Conservation (phyloP, 2,797 vertebrate species). For the Lepilemur septentrionalis region DNA sequence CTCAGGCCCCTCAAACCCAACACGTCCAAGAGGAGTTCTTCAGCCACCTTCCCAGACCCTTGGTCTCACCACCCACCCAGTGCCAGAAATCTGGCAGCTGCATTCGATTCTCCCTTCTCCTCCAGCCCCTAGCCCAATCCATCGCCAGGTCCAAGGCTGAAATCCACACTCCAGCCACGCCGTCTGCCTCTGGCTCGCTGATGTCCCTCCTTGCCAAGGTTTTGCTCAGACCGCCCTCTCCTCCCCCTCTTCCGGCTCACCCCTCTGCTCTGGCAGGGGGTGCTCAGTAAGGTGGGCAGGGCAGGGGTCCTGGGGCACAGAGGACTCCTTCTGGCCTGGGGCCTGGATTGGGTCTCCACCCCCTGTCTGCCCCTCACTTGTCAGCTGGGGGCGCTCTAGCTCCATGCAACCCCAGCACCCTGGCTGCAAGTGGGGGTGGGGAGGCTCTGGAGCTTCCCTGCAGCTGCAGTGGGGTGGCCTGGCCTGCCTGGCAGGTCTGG, state of each 20-base stretch:
- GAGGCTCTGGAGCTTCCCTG: background rate
- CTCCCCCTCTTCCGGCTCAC: background rate
- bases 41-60: background rate
- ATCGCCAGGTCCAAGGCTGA: background rate
- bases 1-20: background rate
- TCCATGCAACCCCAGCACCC: background rate
- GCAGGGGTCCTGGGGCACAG: background rate
- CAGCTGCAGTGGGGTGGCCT: rapidly evolving
- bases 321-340: background rate
- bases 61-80: background rate
- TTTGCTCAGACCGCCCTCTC: background rate
- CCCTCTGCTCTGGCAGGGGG: background rate
- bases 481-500: background rate
- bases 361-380: background rate
- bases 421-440: background rate
- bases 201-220: background rate
- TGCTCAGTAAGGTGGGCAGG: background rate
- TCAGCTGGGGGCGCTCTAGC: slow-evolving; percentile 66
- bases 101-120: background rate
- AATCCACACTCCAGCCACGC: background rate
- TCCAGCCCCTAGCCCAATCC: background rate
- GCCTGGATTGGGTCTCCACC: background rate
- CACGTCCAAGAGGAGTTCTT: background rate
- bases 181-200: background rate
- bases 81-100: background rate